These are phyloP conservation scores for Zaprionus lachaisei DNA, from an alignment of 1,140 invertebrate species.

Conservation along the genomic window DNA sequence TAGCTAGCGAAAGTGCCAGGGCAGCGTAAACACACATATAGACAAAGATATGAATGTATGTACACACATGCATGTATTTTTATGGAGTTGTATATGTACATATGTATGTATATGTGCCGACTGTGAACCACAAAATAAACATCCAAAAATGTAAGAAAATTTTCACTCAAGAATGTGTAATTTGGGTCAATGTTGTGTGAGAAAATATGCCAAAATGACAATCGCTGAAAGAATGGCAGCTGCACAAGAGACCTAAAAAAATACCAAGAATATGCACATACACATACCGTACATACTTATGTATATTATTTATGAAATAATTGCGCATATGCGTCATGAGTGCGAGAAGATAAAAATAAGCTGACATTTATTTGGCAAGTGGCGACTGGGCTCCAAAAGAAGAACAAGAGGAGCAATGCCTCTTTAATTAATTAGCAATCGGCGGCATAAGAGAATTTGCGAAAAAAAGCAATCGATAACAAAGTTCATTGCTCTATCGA, in stretches of 20 bases:
- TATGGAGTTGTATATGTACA: not conserved
- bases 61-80: not conserved
- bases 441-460: not conserved
- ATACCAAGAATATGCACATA: conserved; percentile 3
- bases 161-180: conserved; percentile 47
- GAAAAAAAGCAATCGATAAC: conserved; percentile 33
- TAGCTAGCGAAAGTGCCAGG: conserved; percentile 51
- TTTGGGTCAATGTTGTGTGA: conserved; percentile 68
- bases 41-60: not conserved
- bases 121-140: not conserved
- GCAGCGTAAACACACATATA: not conserved
- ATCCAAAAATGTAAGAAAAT: conserved; percentile 37
- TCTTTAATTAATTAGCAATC: conserved; percentile 39
- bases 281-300: conserved; percentile 15
- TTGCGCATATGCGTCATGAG: conserved; percentile 64
- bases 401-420: conserved; percentile 16
- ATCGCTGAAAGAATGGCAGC: conserved; percentile 57
- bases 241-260: conserved; percentile 20
- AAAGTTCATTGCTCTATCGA: conserved; percentile 49
- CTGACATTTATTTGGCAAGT: conserved; percentile 32
- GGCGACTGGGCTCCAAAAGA: conserved; percentile 10
- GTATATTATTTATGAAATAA: conserved; percentile 56
- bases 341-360: conserved; percentile 55
- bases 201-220: conserved; percentile 52
- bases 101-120: not conserved